Conservation (phyloP, 2,797 vertebrate genomes). For the Propithecus deckenii region DNA sequence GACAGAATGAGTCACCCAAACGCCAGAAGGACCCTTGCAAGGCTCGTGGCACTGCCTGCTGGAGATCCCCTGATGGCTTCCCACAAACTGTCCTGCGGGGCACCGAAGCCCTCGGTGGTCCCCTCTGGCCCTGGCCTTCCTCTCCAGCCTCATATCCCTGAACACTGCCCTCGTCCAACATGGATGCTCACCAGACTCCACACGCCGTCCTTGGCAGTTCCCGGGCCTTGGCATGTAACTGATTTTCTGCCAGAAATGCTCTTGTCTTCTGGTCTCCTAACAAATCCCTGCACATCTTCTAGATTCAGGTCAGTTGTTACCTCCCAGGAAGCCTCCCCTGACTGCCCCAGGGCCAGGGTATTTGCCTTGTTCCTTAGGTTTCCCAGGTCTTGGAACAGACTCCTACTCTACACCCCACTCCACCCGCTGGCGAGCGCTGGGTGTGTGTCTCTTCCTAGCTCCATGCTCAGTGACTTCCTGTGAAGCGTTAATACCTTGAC, state of each 20-base stretch:
- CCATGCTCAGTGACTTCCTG: neutral
- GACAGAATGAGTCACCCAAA: neutral
- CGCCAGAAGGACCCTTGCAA: fast-evolving
- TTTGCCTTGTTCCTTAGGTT: neutral
- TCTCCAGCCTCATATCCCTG: neutral
- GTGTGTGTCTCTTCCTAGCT: neutral
- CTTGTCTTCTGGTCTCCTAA: neutral
- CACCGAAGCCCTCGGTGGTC: neutral
- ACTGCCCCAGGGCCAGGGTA: too few relatives aligned
- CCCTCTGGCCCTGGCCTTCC: neutral
- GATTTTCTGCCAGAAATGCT: neutral
- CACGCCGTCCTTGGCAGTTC: fast-evolving
- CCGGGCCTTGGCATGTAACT: neutral
- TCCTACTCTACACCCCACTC: fast-evolving
- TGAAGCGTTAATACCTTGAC: neutral
- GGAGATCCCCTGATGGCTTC: neutral
- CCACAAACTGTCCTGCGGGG: fast-evolving
- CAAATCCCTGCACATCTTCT: neutral
- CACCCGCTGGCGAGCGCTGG: neutral
- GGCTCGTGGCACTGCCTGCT: fast-evolving
- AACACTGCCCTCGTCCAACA: fast-evolving
- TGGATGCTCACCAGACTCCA: neutral
- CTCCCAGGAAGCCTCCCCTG: neutral
- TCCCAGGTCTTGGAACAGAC: too few relatives aligned
- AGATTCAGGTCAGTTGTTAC: neutral